Evolutionary conservation across 2,113 vertebrate genomes (phyloP).

Genomic region (Cryptotis parvus): DNA sequence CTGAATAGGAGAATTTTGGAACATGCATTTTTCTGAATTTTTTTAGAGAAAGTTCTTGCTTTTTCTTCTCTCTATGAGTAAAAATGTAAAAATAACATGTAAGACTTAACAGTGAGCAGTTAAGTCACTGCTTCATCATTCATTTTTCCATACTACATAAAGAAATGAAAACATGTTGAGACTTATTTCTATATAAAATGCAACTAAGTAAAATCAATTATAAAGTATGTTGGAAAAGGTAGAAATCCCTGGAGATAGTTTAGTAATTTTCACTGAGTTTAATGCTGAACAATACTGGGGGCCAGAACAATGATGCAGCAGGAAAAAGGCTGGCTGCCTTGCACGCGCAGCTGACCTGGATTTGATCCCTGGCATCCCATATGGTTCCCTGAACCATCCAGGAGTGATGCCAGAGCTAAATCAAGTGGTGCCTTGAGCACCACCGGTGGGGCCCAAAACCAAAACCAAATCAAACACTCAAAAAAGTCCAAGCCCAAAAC

Average conservation of each 20-base stretch:
- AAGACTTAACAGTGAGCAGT: constrained; percentile 37
- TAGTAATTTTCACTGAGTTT: constrained; percentile 49
- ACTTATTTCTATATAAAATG: constrained; percentile 40
- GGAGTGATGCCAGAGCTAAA: too few relatives aligned
- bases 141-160: background rate
- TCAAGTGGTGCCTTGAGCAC: too few relatives aligned
- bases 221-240: constrained; percentile 33
- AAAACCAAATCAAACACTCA: too few relatives aligned
- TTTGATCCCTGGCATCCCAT: too few relatives aligned
- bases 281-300: background rate
- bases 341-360: too few relatives aligned
- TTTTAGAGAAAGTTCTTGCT: constrained; percentile 75
- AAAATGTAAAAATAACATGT: constrained; percentile 55
- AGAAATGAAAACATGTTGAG: background rate
- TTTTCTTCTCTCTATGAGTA: constrained; percentile 88
- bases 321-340: too few relatives aligned
- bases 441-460: too few relatives aligned
- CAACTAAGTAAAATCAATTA: constrained; percentile 31
- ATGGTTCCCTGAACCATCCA: too few relatives aligned
- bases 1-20: constrained; percentile 52
- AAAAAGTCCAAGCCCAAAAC: too few relatives aligned
- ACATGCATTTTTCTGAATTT: constrained; percentile 34
- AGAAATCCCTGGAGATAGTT: constrained; percentile 36
- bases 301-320: background rate
- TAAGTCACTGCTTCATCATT: constrained; percentile 25